Evolutionary conservation across 2,797 vertebrate species (phyloP).

Genomic region (Paguma larvata): DNA sequence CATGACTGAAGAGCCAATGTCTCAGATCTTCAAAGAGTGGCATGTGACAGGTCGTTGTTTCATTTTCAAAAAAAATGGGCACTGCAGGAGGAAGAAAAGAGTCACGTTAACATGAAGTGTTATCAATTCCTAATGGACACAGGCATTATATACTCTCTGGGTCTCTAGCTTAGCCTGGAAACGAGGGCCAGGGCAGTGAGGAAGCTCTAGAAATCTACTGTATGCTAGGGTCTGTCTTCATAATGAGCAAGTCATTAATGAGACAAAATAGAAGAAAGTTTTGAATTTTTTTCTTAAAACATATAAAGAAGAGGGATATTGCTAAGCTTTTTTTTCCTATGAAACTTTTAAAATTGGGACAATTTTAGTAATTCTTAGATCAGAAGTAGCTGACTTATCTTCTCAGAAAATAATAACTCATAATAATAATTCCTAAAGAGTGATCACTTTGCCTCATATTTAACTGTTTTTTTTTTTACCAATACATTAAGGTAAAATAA

Average conservation of each 20-base stretch:
- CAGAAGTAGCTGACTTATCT: not conserved
- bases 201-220: not conserved
- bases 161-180: not conserved
- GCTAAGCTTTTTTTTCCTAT: not conserved
- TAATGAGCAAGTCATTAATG: not conserved
- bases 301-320: not conserved
- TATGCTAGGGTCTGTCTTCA: not conserved
- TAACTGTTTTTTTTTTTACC: not conserved
- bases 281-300: not conserved
- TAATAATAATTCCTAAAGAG: not conserved
- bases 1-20: accelerated
- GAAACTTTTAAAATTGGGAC: not conserved
- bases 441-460: not conserved
- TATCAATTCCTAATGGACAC: not conserved
- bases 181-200: not conserved
- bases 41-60: not conserved
- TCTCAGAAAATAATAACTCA: not conserved
- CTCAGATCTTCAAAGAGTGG: not conserved
- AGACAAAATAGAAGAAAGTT: not conserved
- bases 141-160: not conserved
- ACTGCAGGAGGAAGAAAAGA: not conserved
- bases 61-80: not conserved
- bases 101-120: not conserved
- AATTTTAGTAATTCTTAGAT: not conserved
- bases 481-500: not conserved